Evolutionary conservation across 2,113 vertebrate species (phyloP).

Genomic region (Apteryx mantelli): DNA sequence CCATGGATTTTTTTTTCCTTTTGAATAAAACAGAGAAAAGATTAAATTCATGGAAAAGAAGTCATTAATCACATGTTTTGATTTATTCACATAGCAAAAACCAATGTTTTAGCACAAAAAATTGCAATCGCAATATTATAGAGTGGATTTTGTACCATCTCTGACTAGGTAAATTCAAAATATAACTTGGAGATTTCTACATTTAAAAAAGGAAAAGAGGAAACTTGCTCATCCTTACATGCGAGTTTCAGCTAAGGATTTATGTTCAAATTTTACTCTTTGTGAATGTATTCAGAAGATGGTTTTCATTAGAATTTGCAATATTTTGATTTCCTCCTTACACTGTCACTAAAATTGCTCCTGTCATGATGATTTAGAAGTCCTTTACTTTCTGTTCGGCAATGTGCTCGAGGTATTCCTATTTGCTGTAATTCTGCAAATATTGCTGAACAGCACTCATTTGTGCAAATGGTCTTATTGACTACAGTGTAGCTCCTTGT

Average conservation of each 20-base stretch:
- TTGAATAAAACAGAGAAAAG: not conserved
- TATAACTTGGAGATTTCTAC: not conserved
- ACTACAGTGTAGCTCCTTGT: not conserved
- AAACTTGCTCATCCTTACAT: not conserved
- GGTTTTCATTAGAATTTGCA: not conserved
- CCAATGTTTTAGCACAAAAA: not conserved
- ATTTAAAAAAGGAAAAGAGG: not conserved
- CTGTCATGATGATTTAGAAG: not conserved
- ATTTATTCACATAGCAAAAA: not conserved
- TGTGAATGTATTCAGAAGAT: not conserved
- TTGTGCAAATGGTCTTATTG: not conserved
- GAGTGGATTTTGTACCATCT: not conserved
- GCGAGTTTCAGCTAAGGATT: not conserved
- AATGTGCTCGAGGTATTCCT: accelerated
- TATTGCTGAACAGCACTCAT: not conserved
- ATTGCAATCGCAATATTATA: not conserved
- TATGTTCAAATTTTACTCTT: not conserved
- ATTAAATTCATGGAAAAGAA: not conserved
- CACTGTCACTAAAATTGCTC: not conserved
- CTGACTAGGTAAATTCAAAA: not conserved
- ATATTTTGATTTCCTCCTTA: not conserved
- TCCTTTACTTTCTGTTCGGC: not conserved
- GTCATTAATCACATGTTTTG: not conserved
- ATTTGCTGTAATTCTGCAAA: not conserved
- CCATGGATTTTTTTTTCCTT: not conserved